Base-by-base conservation (phyloP, 2,888 invertebrate genomes). In the Eilema sororculum region DNA sequence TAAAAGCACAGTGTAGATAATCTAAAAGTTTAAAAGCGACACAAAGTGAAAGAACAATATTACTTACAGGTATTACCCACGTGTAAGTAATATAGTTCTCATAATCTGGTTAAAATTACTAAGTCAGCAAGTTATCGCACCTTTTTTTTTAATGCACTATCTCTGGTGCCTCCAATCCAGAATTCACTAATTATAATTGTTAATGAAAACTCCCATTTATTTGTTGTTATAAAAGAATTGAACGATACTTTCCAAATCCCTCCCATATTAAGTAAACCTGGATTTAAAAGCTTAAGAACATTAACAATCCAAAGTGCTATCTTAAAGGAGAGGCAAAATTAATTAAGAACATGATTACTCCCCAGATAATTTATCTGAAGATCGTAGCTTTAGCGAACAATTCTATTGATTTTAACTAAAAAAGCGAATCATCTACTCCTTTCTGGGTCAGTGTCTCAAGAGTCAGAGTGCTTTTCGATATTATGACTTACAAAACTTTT, bases 361-460 rank as follows among this genome's bases (percentile, higher is more conserved):
- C 37, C 24, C 9, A 68, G 25, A 61, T 65, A 65, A 56, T 65
- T 69, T 61, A 16, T n/a, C 37, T 10, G 20, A 37, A 65, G 8
- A 69, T 65, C 20, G 12, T 30, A 65, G n/a, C 33, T 22, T 33
- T 20, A 24, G 61, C 22, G 20, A 56, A 65, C 13, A 64, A 68
- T 64, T 65, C 52, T 25, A 56, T 64, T 46, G 25, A 73, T 64
- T 28, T 56, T 8, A 52, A 70, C 67, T 22, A 28, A 46, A 63
- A 67, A 77, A 68, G 22, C 25, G 24, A 25, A 12, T 58, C 56
- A 73, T 68, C 33, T 68, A 65, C 65, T 59, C 33, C 25, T 65
- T 74, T 76, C 52, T 74, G 60, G 68, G 71, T 74, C 71, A 73
- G 57, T 46, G 58, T 70, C 46, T 58, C 64, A 2, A 58, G 25